phyloP scores from a whole-genome alignment of 1,140 invertebrate genomes.

The Pseudomyrmex flavicornis region DNA sequence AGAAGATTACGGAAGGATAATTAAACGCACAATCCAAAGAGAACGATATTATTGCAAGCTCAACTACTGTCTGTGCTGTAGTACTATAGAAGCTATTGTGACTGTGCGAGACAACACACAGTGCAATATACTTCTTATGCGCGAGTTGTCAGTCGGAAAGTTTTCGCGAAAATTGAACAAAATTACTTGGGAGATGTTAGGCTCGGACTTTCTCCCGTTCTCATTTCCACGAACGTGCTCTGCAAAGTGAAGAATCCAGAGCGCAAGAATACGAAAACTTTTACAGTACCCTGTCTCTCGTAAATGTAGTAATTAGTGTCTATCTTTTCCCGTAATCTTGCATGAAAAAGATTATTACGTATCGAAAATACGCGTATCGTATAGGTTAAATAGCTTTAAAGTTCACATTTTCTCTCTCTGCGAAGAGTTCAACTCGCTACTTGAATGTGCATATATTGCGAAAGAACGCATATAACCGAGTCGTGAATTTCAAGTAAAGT shows the following conservation, averaged over 20 bases:
- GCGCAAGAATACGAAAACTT: slow-evolving; percentile 27
- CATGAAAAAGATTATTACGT: neutral
- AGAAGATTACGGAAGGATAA: neutral
- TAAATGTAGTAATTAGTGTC: neutral
- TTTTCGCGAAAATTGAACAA: slow-evolving; percentile 54
- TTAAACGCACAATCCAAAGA: slow-evolving; percentile 1
- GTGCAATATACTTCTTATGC: slow-evolving; percentile 3
- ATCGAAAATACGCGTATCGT: neutral
- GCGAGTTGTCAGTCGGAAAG: slow-evolving; percentile 34
- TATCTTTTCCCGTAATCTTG: no score
- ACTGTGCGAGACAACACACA: slow-evolving; percentile 9
- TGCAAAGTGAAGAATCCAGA: neutral
- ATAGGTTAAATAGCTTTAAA: no score
- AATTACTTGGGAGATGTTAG: slow-evolving; percentile 23
- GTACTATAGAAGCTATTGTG: slow-evolving; percentile 2
- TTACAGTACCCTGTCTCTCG: neutral
- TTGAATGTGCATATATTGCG: no score
- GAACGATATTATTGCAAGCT: neutral
- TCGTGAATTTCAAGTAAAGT: no score
- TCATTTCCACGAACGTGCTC: neutral
- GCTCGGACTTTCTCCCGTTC: neutral
- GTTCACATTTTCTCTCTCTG: no score
- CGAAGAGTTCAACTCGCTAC: no score
- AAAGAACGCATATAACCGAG: no score
- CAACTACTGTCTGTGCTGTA: neutral